phyloP scores from a whole-genome alignment of 2,797 vertebrate species.

The Oreochromis grahami region DNA sequence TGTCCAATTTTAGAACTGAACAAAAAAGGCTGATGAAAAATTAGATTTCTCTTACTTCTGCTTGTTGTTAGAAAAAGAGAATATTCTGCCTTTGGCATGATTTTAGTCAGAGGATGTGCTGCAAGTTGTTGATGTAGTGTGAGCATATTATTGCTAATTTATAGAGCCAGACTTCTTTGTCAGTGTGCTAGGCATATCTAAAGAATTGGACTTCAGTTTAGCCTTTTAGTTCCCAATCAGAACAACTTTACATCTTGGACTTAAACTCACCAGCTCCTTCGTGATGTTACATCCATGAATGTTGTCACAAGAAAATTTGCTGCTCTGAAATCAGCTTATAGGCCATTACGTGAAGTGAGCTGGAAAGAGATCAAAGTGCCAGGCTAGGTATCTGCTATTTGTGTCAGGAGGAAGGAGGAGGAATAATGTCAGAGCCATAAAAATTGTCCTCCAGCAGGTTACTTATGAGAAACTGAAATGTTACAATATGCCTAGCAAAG shows the following conservation, averaged over 20 bases:
- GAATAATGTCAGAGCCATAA: neutral
- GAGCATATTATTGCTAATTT: neutral
- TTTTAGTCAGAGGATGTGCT: neutral
- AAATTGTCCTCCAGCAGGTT: neutral
- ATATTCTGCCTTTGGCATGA: neutral
- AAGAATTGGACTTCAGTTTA: neutral
- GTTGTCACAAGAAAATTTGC: neutral
- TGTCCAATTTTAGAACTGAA: neutral
- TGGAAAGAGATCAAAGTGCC: neutral
- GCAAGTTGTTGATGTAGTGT: neutral
- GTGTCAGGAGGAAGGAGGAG: neutral
- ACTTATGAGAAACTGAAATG: accelerated
- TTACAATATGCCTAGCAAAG: neutral
- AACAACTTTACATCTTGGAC: neutral
- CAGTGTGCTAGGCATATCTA: neutral
- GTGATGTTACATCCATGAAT: neutral
- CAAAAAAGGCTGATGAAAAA: neutral
- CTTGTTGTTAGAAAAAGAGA: neutral
- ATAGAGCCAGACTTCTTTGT: neutral
- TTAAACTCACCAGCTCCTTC: neutral
- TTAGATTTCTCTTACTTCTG: accelerated
- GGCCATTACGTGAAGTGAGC: neutral
- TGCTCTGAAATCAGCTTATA: neutral
- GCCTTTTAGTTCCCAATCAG: neutral
- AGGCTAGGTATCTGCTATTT: neutral